Evolutionary conservation across 2,888 invertebrate species (phyloP).

Genomic region (Syrista parreyssii): DNA sequence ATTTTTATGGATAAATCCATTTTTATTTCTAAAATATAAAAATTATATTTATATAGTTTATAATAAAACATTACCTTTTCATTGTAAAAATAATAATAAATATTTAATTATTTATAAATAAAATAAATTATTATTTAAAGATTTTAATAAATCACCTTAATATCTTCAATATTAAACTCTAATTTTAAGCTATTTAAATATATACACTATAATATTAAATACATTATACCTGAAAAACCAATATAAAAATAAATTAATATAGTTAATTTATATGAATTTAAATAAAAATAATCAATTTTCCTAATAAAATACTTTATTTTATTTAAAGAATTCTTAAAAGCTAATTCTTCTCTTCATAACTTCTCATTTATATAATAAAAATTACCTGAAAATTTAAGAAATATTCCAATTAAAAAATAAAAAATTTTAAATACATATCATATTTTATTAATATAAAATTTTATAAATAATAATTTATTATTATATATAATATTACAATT

Average conservation of each 20-base stretch:
- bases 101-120: constrained; percentile 61
- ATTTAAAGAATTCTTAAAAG: constrained; percentile 16
- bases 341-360: background rate
- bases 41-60: constrained; percentile 77
- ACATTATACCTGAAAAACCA: no score
- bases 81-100: constrained; percentile 45
- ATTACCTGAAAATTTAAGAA: background rate
- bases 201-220: no score
- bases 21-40: constrained; percentile 71
- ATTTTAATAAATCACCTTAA: constrained; percentile 19
- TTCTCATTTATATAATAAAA: background rate
- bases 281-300: background rate
- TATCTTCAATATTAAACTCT: background rate
- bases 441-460: background rate
- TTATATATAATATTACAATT: background rate
- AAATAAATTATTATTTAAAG: constrained; percentile 68
- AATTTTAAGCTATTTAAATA: background rate
- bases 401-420: constrained; percentile 2
- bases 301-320: constrained; percentile 16
- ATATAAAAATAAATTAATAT: constrained; percentile 15
- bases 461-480: constrained; percentile 6
- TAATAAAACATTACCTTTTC: constrained; percentile 22
- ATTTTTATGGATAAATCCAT: constrained; percentile 67
- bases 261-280: constrained; percentile 7
- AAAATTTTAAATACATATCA: constrained; percentile 12